phyloP scores from a whole-genome alignment of 2,888 invertebrate genomes.

The Plemyria rubiginata region DNA sequence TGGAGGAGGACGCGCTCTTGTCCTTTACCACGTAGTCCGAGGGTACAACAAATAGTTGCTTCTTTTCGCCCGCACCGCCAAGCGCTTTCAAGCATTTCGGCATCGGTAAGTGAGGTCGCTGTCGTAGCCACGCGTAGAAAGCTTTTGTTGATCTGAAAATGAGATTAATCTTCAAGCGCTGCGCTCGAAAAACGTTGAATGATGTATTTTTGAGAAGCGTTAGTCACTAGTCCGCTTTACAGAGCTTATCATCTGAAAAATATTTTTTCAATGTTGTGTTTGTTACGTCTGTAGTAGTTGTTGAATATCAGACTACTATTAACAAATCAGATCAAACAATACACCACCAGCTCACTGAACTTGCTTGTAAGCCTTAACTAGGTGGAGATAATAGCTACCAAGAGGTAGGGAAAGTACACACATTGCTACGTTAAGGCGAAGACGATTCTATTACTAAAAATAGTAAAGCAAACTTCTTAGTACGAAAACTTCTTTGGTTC shows the following conservation, averaged over 20 bases:
- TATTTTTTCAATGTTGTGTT: too few relatives aligned
- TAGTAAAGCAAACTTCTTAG: too few relatives aligned
- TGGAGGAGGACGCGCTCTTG: slow-evolving; percentile 46
- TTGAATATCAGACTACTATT: neutral
- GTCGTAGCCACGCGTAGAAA: slow-evolving; percentile 67
- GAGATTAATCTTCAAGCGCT: neutral
- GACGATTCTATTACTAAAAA: neutral
- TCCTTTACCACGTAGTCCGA: slow-evolving; percentile 69
- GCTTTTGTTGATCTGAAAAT: slow-evolving; percentile 71
- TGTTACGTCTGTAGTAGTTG: too few relatives aligned
- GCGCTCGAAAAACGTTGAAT: too few relatives aligned
- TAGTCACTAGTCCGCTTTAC: too few relatives aligned
- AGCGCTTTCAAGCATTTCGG: slow-evolving; percentile 60
- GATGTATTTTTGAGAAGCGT: too few relatives aligned
- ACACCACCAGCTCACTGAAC: neutral
- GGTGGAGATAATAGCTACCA: slow-evolving; percentile 5
- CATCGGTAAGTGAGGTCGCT: slow-evolving; percentile 65
- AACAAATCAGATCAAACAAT: neutral
- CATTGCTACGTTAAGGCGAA: neutral
- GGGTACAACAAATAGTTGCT: slow-evolving; percentile 68
- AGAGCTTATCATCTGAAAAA: too few relatives aligned
- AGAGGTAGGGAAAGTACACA: slow-evolving; percentile 18
- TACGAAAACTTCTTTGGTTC: too few relatives aligned
- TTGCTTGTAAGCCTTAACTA: neutral
- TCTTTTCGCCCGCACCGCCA: slow-evolving; percentile 59